Base-by-base conservation (phyloP, 2,113 vertebrate genomes). In the Bubo scandiacus region DNA sequence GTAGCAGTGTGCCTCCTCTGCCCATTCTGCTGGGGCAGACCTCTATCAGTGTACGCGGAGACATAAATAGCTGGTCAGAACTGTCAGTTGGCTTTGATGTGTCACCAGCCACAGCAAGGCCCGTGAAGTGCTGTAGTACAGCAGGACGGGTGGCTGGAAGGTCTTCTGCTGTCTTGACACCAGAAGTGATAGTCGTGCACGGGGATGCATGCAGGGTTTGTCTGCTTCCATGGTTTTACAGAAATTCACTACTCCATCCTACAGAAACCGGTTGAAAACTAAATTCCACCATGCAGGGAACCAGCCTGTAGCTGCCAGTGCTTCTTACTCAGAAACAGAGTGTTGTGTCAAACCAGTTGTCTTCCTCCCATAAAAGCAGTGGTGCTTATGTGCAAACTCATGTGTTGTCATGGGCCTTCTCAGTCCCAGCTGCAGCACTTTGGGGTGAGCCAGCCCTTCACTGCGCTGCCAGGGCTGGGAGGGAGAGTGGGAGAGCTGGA, bases 31-130 rank as follows among this genome's bases (percentile, higher is more conserved):
- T 26, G 79, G 19, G 38, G 16, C 43, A 43, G 36, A 27, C 17
- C 67, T 3, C 0, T 7, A 6, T 27, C 29, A 36, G 8, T 11
- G 38, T 11, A 5, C 0, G 1, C 27, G 68, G 47, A 55, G 38
- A 40, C 40, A 38, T 4, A 38, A 71, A 27, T 2, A 45, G 40
- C 26, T 51, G 42, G 10, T 17, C 49, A 61, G 91, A 81, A 45
- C 34, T 40, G 23, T 17, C 36, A 2, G 4, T 17, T 3, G 15
- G 58, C 68, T 86, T 30, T 26, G 47, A 4, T 32, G 67, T 61
- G 52, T 63, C 58, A 22, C 36, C 26, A 19, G n/a, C 70, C 2
- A 0, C 63, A 16, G 42, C 77, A 52, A n/a, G 0, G 10, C 51
- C 13, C 49, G 7, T 2, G 71, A 34, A 34, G 59, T 54, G 59